Conservation (phyloP, 2,113 vertebrate genomes). For the Verasper variegatus region DNA sequence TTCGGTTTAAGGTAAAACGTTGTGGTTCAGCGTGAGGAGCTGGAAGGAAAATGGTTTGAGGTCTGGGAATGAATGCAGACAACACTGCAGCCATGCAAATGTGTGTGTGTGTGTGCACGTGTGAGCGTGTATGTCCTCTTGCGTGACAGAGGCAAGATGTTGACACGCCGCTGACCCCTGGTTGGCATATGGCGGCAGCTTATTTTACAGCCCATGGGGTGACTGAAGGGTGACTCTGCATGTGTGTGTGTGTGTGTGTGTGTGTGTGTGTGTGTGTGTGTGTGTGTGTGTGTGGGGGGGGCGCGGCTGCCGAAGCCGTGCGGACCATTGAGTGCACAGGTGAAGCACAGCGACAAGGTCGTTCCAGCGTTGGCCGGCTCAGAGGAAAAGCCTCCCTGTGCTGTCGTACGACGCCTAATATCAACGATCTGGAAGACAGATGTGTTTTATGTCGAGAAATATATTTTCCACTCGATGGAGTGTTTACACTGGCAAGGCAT, state of each 20-base stretch:
- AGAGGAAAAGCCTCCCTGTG: slow-evolving; percentile 48
- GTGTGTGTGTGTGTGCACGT: neutral
- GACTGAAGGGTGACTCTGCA: slow-evolving; percentile 48
- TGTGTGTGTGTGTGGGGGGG: slow-evolving; percentile 30
- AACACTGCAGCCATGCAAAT: slow-evolving; percentile 14
- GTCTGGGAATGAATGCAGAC: slow-evolving; percentile 7
- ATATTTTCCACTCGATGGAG: slow-evolving; percentile 48
- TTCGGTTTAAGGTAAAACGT: slow-evolving; percentile 39
- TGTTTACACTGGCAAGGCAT: slow-evolving; percentile 69
- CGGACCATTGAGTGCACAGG: slow-evolving; percentile 52
- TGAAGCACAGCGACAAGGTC: slow-evolving; percentile 57
- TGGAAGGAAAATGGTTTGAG: slow-evolving; percentile 25
- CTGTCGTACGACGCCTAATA: slow-evolving; percentile 36
- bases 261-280: slow-evolving; percentile 35
- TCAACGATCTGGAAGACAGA: slow-evolving; percentile 67
- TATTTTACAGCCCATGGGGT: slow-evolving; percentile 57
- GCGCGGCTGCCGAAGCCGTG: slow-evolving; percentile 21
- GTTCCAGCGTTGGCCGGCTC: slow-evolving; percentile 32
- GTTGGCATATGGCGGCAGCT: slow-evolving; percentile 57
- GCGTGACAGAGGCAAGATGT: slow-evolving; percentile 49
- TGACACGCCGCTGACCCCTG: slow-evolving; percentile 61
- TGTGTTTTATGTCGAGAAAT: slow-evolving; percentile 66
- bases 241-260: slow-evolving; percentile 36
- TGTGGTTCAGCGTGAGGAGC: slow-evolving; percentile 35
- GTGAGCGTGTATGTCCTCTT: slow-evolving; percentile 12